phyloP scores from a whole-genome alignment of 2,888 invertebrate genomes.

The Latheticus oryzae region DNA sequence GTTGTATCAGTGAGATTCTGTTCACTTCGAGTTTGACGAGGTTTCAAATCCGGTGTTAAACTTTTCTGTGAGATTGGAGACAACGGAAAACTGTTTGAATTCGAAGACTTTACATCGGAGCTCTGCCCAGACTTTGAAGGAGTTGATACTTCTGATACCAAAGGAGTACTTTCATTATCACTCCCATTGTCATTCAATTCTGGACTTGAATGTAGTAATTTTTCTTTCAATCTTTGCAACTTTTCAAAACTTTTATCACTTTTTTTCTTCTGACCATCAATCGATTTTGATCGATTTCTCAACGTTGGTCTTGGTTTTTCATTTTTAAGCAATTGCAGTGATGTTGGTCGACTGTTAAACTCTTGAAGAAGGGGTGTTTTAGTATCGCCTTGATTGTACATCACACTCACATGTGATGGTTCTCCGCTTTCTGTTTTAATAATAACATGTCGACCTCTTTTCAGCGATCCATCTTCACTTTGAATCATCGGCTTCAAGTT shows the following conservation, averaged over 20 bases:
- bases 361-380: conserved; percentile 50
- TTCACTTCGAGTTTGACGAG: conserved; percentile 52
- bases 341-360: conserved; percentile 54
- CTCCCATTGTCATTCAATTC: conserved; percentile 61
- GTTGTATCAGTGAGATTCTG: conserved; percentile 53
- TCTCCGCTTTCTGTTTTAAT: conserved; percentile 56
- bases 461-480: conserved; percentile 39
- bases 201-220: conserved; percentile 61
- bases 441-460: conserved; percentile 58
- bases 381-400: conserved; percentile 49
- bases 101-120: conserved; percentile 55
- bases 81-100: conserved; percentile 53
- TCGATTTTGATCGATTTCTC: conserved; percentile 59
- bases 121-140: conserved; percentile 56
- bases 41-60: conserved; percentile 50
- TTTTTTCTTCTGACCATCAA: conserved; percentile 55
- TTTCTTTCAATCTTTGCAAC: conserved; percentile 61
- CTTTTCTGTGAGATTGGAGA: conserved; percentile 53
- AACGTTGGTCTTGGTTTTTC: conserved; percentile 48
- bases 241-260: conserved; percentile 55
- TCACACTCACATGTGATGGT: conserved; percentile 48
- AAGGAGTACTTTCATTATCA: conserved; percentile 78
- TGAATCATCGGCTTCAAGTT: conserved; percentile 46
- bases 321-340: conserved; percentile 54
- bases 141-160: conserved; percentile 68